Base-by-base conservation (phyloP, 2,888 invertebrate genomes). In the Selenia dentaria region DNA sequence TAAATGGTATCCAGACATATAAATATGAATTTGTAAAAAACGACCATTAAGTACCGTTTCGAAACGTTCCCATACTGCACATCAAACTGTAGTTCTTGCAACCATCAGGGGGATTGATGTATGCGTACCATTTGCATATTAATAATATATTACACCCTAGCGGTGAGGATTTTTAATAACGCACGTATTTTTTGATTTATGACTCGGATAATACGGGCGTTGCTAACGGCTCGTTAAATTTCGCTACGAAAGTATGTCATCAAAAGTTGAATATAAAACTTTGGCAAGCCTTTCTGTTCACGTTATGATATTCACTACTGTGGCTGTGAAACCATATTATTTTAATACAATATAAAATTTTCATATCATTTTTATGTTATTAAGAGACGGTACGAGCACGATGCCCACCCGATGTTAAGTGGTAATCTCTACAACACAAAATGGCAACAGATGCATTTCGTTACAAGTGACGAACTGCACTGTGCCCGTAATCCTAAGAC, bases 151-250 rank as follows among this genome's bases (percentile, higher is more conserved):
- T 40, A 50, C 50, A 41, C 37, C 41, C 39, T 29, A 35, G 36
- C 34, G 43, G 46, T 45, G 29, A 11, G 34, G 39, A 57, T 57
- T 59, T 63, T 64, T 58, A 64, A 67, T 67, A 62, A 58, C 61
- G 50, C 47, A 42, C 54, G 51, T 48, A 37, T 42, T 46, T 54
- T 59, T 56, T 61, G 67, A 66, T 67, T 64, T 57, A 67, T 58
- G 49, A 27, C 48, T 49, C 35, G 35, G 43, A 54, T 51, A 24
- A 54, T 57, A 58, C 45, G 47, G 37, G 53, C 12, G 50, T 32
- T 28, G 36, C 25, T 39, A 36, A 27, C 26, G 27, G 13, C 24
- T 22, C 34, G 33, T 24, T 37, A 28, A 34, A 44, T 33, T 38
- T 33, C 38, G 27, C 25, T 20, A 24, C 27, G 22, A 11, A 18